A percentile compares a stretch with the other conserved stretches of the same genome.
Conservation (phyloP, 2,888 invertebrate genomes). For the Timema podura region DNA sequence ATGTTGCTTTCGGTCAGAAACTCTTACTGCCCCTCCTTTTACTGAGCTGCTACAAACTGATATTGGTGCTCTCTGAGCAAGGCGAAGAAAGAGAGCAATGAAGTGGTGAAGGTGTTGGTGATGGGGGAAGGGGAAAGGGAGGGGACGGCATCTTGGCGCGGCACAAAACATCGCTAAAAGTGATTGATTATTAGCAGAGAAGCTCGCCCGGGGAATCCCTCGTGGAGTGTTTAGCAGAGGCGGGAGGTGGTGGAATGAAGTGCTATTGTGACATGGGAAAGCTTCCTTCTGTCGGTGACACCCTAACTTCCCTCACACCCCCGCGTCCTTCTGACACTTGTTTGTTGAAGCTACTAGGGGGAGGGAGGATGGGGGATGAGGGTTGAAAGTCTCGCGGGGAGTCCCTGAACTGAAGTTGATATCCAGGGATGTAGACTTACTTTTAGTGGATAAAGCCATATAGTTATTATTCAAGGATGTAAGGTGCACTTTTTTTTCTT, state of each 20-base stretch:
- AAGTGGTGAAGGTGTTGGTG: conserved; percentile 14
- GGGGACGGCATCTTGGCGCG: neutral
- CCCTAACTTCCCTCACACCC: neutral
- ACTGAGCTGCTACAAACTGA: too few species aligned
- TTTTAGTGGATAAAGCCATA: too few species aligned
- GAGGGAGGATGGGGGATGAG: too few species aligned
- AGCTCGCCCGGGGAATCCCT: too few species aligned
- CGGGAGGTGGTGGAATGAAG: conserved; percentile 8
- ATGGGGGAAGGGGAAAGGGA: conserved; percentile 6
- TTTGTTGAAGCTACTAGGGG: neutral
- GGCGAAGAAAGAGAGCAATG: too few species aligned
- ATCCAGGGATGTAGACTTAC: too few species aligned
- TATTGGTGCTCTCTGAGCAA: too few species aligned
- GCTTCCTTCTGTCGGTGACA: conserved; percentile 13
- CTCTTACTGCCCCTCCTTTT: too few species aligned
- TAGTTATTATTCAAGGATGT: too few species aligned
- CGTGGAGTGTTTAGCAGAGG: neutral
- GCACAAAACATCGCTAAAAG: neutral
- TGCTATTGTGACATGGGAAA: conserved; percentile 16
- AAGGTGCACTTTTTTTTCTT: too few species aligned
- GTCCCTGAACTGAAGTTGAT: too few species aligned
- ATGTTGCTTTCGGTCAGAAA: too few species aligned
- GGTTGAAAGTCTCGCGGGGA: neutral
- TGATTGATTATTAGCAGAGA: neutral
- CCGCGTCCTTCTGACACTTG: neutral